phyloP scores from a whole-genome alignment of 1,140 invertebrate species.

The Apis florea region DNA sequence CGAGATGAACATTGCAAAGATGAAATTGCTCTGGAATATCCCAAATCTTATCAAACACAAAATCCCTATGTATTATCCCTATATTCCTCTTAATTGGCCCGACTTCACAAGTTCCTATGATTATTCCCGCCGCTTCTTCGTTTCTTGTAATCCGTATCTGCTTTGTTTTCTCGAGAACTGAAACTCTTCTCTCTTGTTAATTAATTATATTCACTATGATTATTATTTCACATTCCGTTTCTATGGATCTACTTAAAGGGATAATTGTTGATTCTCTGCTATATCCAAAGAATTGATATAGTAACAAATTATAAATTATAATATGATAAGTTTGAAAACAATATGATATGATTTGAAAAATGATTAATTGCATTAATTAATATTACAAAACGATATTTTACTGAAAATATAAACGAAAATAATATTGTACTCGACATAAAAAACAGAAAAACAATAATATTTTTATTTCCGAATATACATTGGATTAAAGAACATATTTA shows the following conservation, averaged over 20 bases:
- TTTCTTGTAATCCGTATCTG: not conserved
- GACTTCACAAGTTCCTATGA: not conserved
- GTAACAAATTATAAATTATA: not conserved
- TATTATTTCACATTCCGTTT: not conserved
- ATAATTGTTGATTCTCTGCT: too few species aligned
- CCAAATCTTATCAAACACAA: not conserved
- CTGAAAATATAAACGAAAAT: too few species aligned
- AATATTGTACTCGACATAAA: too few species aligned
- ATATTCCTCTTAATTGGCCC: slow-evolving; percentile 8
- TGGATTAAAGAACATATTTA: too few species aligned
- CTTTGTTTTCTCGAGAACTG: not conserved
- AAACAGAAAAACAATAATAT: too few species aligned
- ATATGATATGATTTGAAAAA: too few species aligned
- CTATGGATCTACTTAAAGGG: not conserved
- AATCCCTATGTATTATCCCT: too few species aligned
- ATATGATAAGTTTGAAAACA: not conserved
- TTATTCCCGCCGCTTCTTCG: not conserved
- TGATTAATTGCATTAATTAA: too few species aligned
- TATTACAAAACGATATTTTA: too few species aligned
- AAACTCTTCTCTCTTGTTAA: not conserved
- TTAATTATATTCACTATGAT: not conserved
- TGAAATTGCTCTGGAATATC: not conserved
- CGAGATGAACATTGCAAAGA: not conserved
- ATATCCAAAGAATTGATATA: too few species aligned
- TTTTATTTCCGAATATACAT: too few species aligned